These are phyloP conservation scores for Acanthurus tractus DNA, from an alignment of 2,797 vertebrate species.

Conservation along the genomic window DNA sequence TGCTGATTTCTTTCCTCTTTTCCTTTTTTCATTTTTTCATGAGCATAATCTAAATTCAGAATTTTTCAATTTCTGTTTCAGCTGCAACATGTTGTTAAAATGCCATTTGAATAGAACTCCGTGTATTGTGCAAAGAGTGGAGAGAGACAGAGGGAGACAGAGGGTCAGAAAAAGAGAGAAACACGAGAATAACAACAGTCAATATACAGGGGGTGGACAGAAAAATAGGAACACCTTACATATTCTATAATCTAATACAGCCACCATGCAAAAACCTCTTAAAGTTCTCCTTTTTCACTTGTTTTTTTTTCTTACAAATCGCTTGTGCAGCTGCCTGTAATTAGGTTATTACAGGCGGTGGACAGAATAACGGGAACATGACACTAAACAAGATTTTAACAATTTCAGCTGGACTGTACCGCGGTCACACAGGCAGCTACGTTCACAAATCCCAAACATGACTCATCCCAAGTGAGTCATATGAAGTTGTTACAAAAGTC, in stretches of 20 bases:
- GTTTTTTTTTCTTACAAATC: conserved; percentile 1
- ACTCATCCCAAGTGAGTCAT: conserved; percentile 66
- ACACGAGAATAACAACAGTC: conserved; percentile 53
- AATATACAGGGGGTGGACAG: conserved; percentile 43
- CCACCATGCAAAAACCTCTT: conserved; percentile 30
- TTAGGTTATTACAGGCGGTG: conserved; percentile 12
- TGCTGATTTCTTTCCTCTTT: conserved; percentile 63
- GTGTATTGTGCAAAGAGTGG: conserved; percentile 22
- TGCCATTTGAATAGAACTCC: conserved; percentile 12
- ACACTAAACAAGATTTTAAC: background rate
- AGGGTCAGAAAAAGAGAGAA: conserved; percentile 41
- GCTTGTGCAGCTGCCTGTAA: conserved; percentile 37
- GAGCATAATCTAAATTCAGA: background rate
- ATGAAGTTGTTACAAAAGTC: conserved; percentile 47
- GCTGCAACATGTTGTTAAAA: conserved; percentile 25
- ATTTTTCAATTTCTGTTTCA: conserved; percentile 7
- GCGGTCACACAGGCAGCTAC: conserved; percentile 26
- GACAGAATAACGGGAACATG: conserved; percentile 30
- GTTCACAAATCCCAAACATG: conserved; percentile 44
- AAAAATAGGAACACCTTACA: conserved; percentile 50
- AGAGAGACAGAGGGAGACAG: conserved; percentile 37
- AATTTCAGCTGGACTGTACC: conserved; percentile 9
- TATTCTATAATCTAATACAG: conserved; percentile 15
- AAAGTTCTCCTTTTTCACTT: conserved; percentile 6
- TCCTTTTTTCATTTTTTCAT: background rate